phyloP scores from a whole-genome alignment of 2,888 invertebrate species.

The Hemithea aestivaria region DNA sequence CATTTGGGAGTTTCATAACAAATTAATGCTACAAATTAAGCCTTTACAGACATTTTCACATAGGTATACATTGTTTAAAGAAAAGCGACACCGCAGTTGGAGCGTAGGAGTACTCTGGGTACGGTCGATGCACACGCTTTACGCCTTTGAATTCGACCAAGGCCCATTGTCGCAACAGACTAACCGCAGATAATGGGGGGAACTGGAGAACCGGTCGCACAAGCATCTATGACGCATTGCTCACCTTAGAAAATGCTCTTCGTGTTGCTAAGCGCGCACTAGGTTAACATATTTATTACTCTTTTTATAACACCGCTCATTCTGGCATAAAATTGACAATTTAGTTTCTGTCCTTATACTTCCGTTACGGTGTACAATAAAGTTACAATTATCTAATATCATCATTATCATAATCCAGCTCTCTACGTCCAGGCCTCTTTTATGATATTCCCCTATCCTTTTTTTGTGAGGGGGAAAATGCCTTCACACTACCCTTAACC shows the following conservation, averaged over 20 bases:
- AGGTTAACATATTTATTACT: constrained; percentile 11
- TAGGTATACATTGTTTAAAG: constrained; percentile 58
- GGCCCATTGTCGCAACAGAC: constrained; percentile 52
- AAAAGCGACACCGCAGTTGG: constrained; percentile 63
- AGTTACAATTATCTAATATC: too few species aligned
- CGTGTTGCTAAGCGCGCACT: constrained; percentile 37
- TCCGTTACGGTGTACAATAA: too few species aligned
- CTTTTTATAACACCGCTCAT: too few species aligned
- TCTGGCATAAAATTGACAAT: too few species aligned
- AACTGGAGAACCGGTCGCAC: constrained; percentile 63
- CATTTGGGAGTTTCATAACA: too few species aligned
- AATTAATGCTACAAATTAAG: background rate
- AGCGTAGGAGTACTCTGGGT: too few species aligned
- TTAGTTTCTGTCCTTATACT: too few species aligned
- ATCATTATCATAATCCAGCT: too few species aligned
- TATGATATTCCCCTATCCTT: too few species aligned
- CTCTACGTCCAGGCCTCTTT: too few species aligned
- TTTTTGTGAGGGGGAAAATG: too few species aligned
- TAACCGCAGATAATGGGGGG: constrained; percentile 55
- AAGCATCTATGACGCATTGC: constrained; percentile 53
- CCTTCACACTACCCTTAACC: too few species aligned
- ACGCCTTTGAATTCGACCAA: constrained; percentile 55
- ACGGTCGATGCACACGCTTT: constrained; percentile 47
- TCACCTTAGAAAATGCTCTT: constrained; percentile 48
- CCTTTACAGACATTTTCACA: constrained; percentile 31